Percentiles rank a stretch among this genome's conserved stretches.
Conservation (phyloP, 1,140 invertebrate genomes). For the Caenorhabditis tropicalis region DNA sequence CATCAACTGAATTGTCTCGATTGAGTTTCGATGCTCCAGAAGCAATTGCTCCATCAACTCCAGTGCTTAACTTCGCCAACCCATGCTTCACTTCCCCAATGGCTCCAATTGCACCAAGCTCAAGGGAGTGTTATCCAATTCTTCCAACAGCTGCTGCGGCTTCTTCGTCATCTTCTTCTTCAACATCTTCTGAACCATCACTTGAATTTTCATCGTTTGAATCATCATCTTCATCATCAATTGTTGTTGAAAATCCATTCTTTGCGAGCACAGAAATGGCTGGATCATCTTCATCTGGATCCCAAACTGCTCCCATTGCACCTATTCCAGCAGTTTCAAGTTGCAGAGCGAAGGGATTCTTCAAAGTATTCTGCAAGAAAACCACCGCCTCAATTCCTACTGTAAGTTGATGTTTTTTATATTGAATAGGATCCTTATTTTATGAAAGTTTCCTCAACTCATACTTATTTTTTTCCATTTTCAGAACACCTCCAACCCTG, state of each 20-base stretch:
- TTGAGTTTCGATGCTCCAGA: conserved; percentile 58
- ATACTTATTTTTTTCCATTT: neutral
- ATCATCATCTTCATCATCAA: neutral
- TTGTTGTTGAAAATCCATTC: conserved; percentile 15
- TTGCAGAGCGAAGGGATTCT: conserved; percentile 44
- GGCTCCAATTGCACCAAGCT: neutral
- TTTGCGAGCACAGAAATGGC: neutral
- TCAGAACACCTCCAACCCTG: neutral
- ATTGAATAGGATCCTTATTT: neutral
- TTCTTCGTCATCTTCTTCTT: conserved; percentile 2
- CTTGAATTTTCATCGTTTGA: conserved; percentile 19
- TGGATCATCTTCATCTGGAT: neutral
- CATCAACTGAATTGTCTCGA: conserved; percentile 67
- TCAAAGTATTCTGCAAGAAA: conserved; percentile 21
- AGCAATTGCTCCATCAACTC: neutral
- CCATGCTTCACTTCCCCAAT: conserved; percentile 30
- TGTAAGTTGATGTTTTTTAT: neutral
- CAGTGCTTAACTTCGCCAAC: conserved; percentile 18
- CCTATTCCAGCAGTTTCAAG: neutral
- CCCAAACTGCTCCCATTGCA: neutral
- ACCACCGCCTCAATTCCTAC: neutral
- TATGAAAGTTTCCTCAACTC: neutral
- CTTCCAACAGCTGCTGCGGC: neutral
- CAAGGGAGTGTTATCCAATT: neutral
- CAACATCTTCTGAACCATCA: neutral